Percentiles rank a stretch among this genome's conserved stretches.
Evolutionary conservation across 2,113 vertebrate genomes (phyloP).

Genomic region (Festucalex cinctus): DNA sequence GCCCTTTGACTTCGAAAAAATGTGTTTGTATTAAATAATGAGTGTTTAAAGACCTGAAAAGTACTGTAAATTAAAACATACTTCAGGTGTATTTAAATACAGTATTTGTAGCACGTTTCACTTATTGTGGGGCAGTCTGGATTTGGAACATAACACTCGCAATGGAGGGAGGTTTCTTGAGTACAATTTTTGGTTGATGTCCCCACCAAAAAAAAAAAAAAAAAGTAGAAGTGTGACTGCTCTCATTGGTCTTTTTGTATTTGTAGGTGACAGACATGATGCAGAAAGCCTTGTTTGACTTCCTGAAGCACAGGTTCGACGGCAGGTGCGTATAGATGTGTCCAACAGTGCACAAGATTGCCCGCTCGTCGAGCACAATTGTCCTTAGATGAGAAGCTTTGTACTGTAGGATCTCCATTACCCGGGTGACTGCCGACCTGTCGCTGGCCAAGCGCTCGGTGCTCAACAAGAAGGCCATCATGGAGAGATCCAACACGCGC

Average conservation of each 20-base stretch:
- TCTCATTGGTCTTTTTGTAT: slow-evolving; percentile 13
- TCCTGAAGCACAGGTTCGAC: slow-evolving; percentile 93
- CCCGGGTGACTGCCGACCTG: slow-evolving; percentile 92
- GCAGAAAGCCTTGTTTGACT: slow-evolving; percentile 84
- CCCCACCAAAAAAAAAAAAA: not conserved
- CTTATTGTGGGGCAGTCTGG: no score
- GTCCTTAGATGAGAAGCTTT: slow-evolving; percentile 34
- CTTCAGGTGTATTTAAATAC: no score
- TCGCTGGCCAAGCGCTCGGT: slow-evolving; percentile 94
- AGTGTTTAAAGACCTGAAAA: no score
- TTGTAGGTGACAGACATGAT: slow-evolving; percentile 88
- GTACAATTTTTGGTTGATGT: not conserved
- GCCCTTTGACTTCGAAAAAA: no score
- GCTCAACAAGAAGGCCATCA: slow-evolving; percentile 95
- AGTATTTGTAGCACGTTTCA: no score
- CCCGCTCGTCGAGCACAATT: slow-evolving; percentile 23
- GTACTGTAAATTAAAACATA: no score
- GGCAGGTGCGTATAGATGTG: slow-evolving; percentile 79
- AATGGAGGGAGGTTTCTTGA: not conserved
- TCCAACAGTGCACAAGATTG: slow-evolving; percentile 10
- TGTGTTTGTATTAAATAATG: no score
- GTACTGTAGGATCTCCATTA: slow-evolving; percentile 88
- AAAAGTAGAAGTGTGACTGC: not conserved
- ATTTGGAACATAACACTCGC: no score
- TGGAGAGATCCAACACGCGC: slow-evolving; percentile 91